phyloP scores from a whole-genome alignment of 64 coral and sea anemone genomes.

The Porites lutea region DNA sequence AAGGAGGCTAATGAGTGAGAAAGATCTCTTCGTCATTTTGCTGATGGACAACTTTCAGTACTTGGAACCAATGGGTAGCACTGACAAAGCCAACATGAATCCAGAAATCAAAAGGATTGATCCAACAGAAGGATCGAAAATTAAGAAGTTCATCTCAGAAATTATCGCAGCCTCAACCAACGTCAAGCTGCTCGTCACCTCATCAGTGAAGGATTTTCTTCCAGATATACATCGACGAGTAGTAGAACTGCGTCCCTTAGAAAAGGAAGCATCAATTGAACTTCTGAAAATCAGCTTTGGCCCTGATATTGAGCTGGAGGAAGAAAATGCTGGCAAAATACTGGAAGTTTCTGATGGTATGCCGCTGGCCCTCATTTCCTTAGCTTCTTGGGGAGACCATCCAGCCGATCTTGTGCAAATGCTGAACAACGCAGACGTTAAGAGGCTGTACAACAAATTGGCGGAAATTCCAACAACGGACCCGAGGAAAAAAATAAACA shows the following conservation, averaged over 20 bases:
- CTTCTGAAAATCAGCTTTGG: neutral
- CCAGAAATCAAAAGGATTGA: neutral
- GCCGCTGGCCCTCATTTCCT: neutral
- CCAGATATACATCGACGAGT: neutral
- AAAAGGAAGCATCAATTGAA: neutral
- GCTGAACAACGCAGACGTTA: neutral
- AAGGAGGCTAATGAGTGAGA: neutral
- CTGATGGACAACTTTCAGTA: neutral
- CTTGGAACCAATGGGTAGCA: neutral
- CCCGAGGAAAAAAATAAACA: too few relatives aligned
- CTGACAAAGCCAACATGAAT: too few relatives aligned
- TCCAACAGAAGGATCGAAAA: neutral
- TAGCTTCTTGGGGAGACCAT: neutral
- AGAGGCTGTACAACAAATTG: too few relatives aligned
- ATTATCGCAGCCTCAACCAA: neutral
- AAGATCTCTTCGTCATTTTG: neutral
- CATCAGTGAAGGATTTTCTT: neutral
- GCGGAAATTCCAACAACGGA: too few relatives aligned
- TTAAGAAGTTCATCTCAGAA: conserved; percentile 2
- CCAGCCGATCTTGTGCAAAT: neutral
- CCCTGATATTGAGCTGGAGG: neutral
- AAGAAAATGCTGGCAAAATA: neutral
- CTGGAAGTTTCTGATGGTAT: neutral
- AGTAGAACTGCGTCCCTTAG: neutral
- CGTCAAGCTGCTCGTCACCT: neutral